Conservation (phyloP, 2,113 vertebrate genomes). For the Pedetes capensis region DNA sequence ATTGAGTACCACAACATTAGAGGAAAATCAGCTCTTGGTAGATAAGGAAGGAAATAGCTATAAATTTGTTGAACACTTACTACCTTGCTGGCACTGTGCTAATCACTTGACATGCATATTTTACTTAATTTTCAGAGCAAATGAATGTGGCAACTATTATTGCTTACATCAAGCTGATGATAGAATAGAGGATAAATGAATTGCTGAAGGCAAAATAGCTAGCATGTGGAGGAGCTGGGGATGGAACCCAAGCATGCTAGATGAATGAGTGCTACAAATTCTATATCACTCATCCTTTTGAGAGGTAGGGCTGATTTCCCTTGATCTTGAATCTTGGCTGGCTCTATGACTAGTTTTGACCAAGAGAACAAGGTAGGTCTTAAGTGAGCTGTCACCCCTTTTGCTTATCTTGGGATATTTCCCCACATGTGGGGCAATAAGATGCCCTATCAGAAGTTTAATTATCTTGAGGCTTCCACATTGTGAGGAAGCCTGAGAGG, state of each 20-base stretch:
- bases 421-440: background rate
- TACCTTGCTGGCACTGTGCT: background rate
- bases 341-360: background rate
- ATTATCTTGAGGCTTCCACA: background rate
- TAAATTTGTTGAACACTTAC: background rate
- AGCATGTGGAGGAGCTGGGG: background rate
- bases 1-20: background rate
- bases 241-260: background rate
- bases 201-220: background rate
- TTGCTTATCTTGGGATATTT: background rate
- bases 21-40: slow-evolving; percentile 21
- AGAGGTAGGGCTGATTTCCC: background rate
- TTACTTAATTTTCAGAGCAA: background rate
- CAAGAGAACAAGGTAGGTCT: background rate
- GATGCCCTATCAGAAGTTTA: background rate
- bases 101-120: background rate
- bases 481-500: background rate
- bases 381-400: background rate
- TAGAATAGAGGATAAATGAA: background rate
- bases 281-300: background rate
- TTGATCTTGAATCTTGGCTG: background rate
- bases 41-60: background rate
- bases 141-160: background rate
- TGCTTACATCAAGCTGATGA: background rate
- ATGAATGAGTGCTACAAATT: background rate